Conservation (phyloP, 2,888 invertebrate species). For the Acrobasis suavella region DNA sequence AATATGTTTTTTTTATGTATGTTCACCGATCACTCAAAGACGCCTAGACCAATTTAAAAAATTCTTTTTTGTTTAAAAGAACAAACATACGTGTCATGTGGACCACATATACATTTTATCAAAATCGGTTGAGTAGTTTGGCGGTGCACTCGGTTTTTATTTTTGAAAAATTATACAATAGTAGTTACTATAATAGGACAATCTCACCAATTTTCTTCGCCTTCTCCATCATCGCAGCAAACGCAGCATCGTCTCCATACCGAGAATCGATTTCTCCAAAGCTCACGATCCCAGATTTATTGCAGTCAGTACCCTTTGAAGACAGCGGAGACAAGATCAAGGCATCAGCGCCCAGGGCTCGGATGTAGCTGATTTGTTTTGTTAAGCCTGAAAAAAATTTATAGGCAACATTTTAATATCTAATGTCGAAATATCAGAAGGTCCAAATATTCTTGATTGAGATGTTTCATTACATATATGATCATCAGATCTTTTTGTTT, state of each 20-base stretch:
- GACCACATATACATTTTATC: no score
- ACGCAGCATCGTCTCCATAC: slow-evolving; percentile 86
- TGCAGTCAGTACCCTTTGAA: slow-evolving; percentile 81
- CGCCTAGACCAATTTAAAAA: no score
- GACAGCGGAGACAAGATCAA: slow-evolving; percentile 65
- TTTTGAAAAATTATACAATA: no score
- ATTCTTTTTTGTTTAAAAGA: no score
- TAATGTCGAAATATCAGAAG: neutral
- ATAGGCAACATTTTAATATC: neutral
- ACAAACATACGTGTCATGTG: no score
- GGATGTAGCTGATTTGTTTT: slow-evolving; percentile 69
- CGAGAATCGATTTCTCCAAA: slow-evolving; percentile 85
- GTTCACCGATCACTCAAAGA: no score
- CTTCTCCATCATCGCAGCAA: slow-evolving; percentile 78
- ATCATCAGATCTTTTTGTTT: no score
- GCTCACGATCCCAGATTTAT: slow-evolving; percentile 89
- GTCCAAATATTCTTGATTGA: no score
- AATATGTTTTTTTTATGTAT: no score
- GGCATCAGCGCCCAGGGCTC: slow-evolving; percentile 69
- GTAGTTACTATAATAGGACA: neutral
- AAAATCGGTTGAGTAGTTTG: no score
- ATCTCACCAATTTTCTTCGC: slow-evolving; percentile 70
- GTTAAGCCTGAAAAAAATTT: slow-evolving; percentile 48
- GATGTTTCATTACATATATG: no score
- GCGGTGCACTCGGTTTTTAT: no score